Conservation (phyloP, 2,888 invertebrate genomes). For the Athalia circularis region DNA sequence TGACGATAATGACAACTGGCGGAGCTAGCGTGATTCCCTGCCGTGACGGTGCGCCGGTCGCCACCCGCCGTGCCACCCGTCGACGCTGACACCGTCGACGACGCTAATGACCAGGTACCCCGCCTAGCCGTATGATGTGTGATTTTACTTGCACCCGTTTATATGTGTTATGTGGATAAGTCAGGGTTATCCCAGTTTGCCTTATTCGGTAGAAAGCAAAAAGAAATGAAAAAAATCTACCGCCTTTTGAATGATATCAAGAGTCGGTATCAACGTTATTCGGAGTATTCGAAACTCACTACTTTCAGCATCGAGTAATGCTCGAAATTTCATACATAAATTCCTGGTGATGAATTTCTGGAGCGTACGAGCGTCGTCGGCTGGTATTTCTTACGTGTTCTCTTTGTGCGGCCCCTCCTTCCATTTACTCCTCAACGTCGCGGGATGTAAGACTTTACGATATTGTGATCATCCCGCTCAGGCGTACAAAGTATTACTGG, state of each 20-base stretch:
- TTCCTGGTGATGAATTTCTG: constrained; percentile 70
- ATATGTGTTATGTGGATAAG: too few relatives aligned
- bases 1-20: constrained; percentile 51
- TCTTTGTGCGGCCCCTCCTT: constrained; percentile 65
- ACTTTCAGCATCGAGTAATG: constrained; percentile 65
- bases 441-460: neutral
- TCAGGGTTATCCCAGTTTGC: neutral
- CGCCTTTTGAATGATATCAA: neutral
- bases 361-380: constrained; percentile 48
- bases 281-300: neutral
- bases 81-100: constrained; percentile 49
- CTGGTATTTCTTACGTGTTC: constrained; percentile 69
- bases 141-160: constrained; percentile 61
- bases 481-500: too few relatives aligned
- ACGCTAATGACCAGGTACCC: constrained; percentile 67
- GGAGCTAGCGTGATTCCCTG: constrained; percentile 52
- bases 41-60: constrained; percentile 45
- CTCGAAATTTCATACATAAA: constrained; percentile 73
- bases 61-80: constrained; percentile 47
- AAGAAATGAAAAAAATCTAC: too few relatives aligned
- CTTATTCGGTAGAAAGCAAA: neutral
- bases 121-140: constrained; percentile 55
- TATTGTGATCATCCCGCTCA: too few relatives aligned
- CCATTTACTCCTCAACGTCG: neutral
- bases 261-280: neutral